Percentiles rank a stretch among this genome's conserved stretches.
phyloP scores from a whole-genome alignment of 2,888 invertebrate species.

The Agonopterix subpropinquella region DNA sequence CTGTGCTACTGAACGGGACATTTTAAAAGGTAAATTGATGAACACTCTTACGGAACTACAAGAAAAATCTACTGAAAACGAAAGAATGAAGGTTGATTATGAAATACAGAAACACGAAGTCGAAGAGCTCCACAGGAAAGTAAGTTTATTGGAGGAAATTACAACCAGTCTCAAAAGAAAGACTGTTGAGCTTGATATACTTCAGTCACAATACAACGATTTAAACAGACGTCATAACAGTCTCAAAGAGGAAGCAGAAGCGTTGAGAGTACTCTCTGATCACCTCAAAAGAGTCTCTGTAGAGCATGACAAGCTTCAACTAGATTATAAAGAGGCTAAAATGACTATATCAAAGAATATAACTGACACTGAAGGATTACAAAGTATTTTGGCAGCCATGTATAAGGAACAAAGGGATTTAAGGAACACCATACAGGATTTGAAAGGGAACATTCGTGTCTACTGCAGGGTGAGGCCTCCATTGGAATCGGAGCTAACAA shows the following conservation, averaged over 20 bases:
- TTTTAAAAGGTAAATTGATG: slow-evolving; percentile 52
- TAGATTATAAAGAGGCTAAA: slow-evolving; percentile 53
- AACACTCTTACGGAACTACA: slow-evolving; percentile 48
- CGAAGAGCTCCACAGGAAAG: slow-evolving; percentile 57
- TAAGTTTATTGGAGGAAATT: slow-evolving; percentile 55
- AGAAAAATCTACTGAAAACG: slow-evolving; percentile 46
- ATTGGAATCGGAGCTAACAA: slow-evolving; percentile 74
- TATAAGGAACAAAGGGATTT: slow-evolving; percentile 78
- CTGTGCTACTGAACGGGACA: slow-evolving; percentile 43
- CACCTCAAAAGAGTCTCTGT: slow-evolving; percentile 58
- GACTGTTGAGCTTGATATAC: slow-evolving; percentile 46
- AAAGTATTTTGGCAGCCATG: slow-evolving; percentile 65
- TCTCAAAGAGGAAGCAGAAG: slow-evolving; percentile 59
- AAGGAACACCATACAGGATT: slow-evolving; percentile 84
- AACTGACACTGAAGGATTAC: slow-evolving; percentile 53
- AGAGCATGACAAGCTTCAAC: slow-evolving; percentile 56
- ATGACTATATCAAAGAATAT: slow-evolving; percentile 46
- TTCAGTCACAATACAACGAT: slow-evolving; percentile 50
- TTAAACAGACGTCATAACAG: slow-evolving; percentile 53
- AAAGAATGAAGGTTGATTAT: slow-evolving; percentile 55
- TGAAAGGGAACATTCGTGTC: slow-evolving; percentile 86
- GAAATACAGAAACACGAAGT: slow-evolving; percentile 60
- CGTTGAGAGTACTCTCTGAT: slow-evolving; percentile 52
- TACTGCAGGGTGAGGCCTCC: slow-evolving; percentile 86
- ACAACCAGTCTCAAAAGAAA: slow-evolving; percentile 56